Percentiles rank a stretch among this genome's conserved stretches.
Evolutionary conservation across 2,888 invertebrate species (phyloP).

Genomic region (Chalcosyrphus nemorum): DNA sequence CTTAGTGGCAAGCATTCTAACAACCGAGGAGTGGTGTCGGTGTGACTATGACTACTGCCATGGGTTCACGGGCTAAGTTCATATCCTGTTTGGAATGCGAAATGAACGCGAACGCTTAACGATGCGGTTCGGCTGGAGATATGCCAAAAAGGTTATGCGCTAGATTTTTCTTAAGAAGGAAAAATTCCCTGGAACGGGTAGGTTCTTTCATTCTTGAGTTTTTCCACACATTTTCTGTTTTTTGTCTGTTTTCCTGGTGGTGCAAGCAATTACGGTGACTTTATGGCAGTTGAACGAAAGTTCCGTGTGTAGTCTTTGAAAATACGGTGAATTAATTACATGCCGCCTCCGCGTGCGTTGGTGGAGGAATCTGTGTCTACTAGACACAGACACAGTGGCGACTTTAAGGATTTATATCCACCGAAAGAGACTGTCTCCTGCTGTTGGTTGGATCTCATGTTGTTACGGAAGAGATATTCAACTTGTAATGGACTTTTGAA

Average conservation of each 20-base stretch:
- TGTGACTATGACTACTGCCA: neutral
- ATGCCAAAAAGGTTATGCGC: constrained; percentile 49
- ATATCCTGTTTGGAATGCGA: constrained; percentile 56
- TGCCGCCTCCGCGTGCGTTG: neutral
- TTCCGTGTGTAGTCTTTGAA: constrained; percentile 7
- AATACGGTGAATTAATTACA: constrained; percentile 25
- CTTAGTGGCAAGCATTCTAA: constrained; percentile 46
- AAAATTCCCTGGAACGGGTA: neutral
- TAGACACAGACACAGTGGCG: constrained; percentile 52
- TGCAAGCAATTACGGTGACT: constrained; percentile 62
- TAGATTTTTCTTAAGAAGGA: neutral
- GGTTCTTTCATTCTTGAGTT: constrained; percentile 5
- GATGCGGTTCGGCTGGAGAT: constrained; percentile 26
- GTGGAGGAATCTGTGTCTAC: neutral
- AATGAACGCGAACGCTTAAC: constrained; percentile 50
- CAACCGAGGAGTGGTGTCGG: constrained; percentile 8
- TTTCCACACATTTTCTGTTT: constrained; percentile 34
- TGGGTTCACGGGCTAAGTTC: constrained; percentile 59
- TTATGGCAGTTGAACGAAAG: constrained; percentile 55
- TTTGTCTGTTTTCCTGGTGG: too few species aligned
- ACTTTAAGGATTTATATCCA: constrained; percentile 28
- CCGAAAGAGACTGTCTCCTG: neutral
- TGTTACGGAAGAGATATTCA: neutral
- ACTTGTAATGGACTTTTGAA: neutral
- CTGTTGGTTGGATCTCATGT: neutral